Percentiles rank a stretch among this genome's conserved stretches.
phyloP scores from a whole-genome alignment of 2,113 vertebrate species.

The Cyphomyrus plagiostoma region DNA sequence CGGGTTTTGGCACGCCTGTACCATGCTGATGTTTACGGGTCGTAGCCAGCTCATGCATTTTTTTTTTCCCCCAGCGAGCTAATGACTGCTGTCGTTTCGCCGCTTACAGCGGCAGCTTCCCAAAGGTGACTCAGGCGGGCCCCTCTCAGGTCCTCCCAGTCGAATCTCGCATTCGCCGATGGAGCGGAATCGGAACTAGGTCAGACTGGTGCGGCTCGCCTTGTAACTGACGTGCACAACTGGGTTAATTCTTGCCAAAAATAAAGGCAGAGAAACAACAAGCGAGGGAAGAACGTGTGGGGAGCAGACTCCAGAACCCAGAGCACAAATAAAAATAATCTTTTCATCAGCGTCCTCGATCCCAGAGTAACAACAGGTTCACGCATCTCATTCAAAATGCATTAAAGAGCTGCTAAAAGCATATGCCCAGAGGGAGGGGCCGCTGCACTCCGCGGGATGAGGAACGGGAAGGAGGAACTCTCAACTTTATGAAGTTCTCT shows the following conservation, averaged over 20 bases:
- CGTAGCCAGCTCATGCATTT: not conserved
- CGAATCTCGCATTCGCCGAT: not conserved
- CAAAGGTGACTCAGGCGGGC: not conserved
- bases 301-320: slow-evolving; percentile 8
- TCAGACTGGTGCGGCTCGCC: not conserved
- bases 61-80: not conserved
- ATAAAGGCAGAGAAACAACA: slow-evolving; percentile 19
- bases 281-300: not conserved
- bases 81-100: not conserved
- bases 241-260: slow-evolving; percentile 21
- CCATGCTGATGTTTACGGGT: not conserved
- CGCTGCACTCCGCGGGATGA: not conserved
- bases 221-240: slow-evolving; percentile 5
- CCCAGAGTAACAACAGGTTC: slow-evolving; percentile 17
- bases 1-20: not conserved
- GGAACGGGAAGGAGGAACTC: not conserved
- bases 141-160: not conserved
- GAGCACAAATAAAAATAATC: slow-evolving; percentile 17
- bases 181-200: slow-evolving; percentile 3
- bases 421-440: not conserved
- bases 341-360: slow-evolving; percentile 13
- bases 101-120: not conserved
- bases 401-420: slow-evolving; percentile 22
- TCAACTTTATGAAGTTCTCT: not conserved
- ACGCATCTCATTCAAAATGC: slow-evolving; percentile 21